Evolutionary conservation across 2,113 vertebrate species (phyloP).

Genomic region (Elachura formosa): DNA sequence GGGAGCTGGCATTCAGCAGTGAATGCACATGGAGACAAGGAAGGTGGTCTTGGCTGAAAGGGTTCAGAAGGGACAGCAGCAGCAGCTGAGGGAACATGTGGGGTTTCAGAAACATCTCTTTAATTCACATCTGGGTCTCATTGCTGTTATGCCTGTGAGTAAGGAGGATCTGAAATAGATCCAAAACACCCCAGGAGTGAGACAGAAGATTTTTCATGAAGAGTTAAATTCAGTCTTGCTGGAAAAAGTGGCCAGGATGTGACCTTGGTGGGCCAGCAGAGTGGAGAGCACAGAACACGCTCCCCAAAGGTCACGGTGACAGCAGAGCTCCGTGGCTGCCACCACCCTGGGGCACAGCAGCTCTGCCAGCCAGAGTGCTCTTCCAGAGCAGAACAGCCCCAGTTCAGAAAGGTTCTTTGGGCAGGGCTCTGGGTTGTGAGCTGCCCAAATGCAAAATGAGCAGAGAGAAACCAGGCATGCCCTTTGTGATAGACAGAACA

Average conservation of each 20-base stretch:
- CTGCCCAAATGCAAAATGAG: neutral
- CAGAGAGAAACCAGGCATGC: neutral
- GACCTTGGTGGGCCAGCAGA: neutral
- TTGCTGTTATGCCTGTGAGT: neutral
- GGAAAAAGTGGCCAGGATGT: neutral
- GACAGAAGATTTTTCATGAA: neutral
- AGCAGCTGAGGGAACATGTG: neutral
- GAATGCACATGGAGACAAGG: neutral
- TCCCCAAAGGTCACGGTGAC: neutral
- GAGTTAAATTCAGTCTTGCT: neutral
- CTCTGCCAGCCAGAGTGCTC: neutral
- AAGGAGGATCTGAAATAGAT: neutral
- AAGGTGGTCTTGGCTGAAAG: neutral
- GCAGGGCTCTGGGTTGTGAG: neutral
- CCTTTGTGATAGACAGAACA: neutral
- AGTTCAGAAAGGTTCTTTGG: neutral
- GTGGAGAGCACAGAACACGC: neutral
- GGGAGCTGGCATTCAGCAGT: neutral
- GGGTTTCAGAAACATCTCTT: neutral
- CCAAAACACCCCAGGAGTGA: neutral
- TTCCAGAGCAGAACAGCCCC: fast-evolving
- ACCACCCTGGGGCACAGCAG: neutral
- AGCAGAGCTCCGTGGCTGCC: neutral
- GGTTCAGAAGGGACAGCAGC: neutral
- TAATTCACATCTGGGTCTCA: neutral